Evolutionary conservation across 2,888 invertebrate species (phyloP).

Genomic region (Alsophila aescularia): DNA sequence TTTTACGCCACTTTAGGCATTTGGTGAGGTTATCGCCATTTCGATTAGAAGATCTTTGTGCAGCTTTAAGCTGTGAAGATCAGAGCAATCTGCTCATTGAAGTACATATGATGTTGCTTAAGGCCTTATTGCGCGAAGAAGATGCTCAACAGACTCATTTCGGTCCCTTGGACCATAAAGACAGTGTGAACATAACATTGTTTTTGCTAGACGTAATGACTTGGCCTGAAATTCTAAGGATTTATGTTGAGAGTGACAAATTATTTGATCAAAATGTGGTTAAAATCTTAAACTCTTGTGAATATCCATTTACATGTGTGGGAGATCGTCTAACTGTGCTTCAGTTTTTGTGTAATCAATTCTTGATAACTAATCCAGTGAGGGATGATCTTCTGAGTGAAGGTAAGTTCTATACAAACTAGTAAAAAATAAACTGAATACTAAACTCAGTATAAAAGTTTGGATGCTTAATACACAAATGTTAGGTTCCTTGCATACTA

Average conservation of each 20-base stretch:
- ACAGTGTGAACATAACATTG: slow-evolving; percentile 96
- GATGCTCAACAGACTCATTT: slow-evolving; percentile 97
- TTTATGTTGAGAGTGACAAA: slow-evolving; percentile 96
- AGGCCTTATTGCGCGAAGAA: slow-evolving; percentile 95
- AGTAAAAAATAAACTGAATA: no score
- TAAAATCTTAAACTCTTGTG: slow-evolving; percentile 87
- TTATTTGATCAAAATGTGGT: slow-evolving; percentile 90
- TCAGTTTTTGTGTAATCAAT: slow-evolving; percentile 96
- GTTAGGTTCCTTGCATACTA: no score
- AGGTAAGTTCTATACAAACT: slow-evolving; percentile 83
- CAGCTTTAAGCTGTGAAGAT: slow-evolving; percentile 95
- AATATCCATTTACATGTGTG: slow-evolving; percentile 94
- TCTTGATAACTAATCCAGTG: slow-evolving; percentile 96
- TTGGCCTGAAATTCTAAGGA: slow-evolving; percentile 96
- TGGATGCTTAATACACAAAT: no score
- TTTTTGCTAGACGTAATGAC: slow-evolving; percentile 97
- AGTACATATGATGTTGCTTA: slow-evolving; percentile 96
- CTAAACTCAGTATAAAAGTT: no score
- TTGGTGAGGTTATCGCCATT: slow-evolving; percentile 96
- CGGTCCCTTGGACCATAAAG: slow-evolving; percentile 98
- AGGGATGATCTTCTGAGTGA: slow-evolving; percentile 97
- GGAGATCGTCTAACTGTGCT: slow-evolving; percentile 92
- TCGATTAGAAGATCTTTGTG: slow-evolving; percentile 98
- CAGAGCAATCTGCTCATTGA: slow-evolving; percentile 96
- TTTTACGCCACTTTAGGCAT: slow-evolving; percentile 95